A percentile compares a stretch with the other conserved stretches of the same genome.
Conservation (phyloP, 2,797 vertebrate species). For the Pteropus rufus region DNA sequence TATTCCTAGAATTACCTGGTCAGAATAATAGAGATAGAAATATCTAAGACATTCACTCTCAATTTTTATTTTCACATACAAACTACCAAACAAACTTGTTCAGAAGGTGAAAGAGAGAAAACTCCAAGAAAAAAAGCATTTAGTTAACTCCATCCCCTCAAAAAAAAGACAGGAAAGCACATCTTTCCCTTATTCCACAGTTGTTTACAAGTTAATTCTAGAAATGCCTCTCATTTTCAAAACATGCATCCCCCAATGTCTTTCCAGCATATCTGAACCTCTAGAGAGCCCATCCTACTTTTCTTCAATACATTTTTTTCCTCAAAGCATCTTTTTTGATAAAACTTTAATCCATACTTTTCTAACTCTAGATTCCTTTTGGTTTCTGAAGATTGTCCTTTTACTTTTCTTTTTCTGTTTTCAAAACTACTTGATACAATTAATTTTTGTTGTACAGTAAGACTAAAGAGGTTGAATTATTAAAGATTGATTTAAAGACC, state of each 20-base stretch:
- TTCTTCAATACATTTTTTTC: not conserved
- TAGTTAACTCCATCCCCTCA: too few relatives aligned
- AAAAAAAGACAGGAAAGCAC: not conserved
- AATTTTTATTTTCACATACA: not conserved
- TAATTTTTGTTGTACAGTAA: constrained; percentile 22
- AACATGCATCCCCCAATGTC: not conserved
- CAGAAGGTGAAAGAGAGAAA: not conserved
- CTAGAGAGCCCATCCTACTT: not conserved
- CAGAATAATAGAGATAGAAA: not conserved
- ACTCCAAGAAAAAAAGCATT: not conserved
- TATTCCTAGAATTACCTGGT: not conserved
- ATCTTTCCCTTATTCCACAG: not conserved
- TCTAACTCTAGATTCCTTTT: not conserved
- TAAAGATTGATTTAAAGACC: constrained; percentile 32
- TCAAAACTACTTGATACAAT: not conserved
- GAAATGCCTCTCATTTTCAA: not conserved
- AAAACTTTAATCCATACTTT: not conserved
- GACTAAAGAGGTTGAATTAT: constrained; percentile 30
- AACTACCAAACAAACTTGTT: not conserved
- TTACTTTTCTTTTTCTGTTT: not conserved
- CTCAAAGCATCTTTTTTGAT: not conserved
- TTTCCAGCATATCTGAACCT: not conserved
- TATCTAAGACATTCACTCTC: not conserved
- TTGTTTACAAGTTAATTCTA: not conserved
- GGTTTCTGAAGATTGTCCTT: not conserved